Conservation (phyloP, 2,113 vertebrate genomes). For the Eulemur macaco region DNA sequence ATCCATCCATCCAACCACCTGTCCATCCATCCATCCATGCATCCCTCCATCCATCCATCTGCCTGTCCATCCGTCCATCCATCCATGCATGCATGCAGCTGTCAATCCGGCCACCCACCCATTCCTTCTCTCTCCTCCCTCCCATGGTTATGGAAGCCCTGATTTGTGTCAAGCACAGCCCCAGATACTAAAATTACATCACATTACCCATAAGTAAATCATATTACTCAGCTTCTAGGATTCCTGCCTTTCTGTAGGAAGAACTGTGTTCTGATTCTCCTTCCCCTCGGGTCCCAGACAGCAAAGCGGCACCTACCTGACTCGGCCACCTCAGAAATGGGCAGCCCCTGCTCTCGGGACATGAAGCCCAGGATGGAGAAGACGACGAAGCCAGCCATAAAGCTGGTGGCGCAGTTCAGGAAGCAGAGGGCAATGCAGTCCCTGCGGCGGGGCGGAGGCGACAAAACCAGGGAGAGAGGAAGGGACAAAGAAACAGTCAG, state of each 20-base stretch:
- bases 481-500: not conserved
- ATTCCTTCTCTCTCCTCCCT: rapidly evolving
- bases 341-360: slow-evolving; percentile 93
- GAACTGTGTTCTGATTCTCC: not conserved
- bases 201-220: not conserved
- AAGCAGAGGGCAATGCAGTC: slow-evolving; percentile 91
- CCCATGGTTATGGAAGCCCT: not conserved
- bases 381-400: slow-evolving; percentile 91
- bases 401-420: slow-evolving; percentile 91
- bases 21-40: too few relatives aligned
- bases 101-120: not conserved
- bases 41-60: too few relatives aligned
- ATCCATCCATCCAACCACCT: too few relatives aligned
- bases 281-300: not conserved
- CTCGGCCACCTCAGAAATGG: slow-evolving; percentile 93
- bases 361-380: slow-evolving; percentile 97
- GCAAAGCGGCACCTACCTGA: slow-evolving; percentile 87
- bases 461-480: not conserved
- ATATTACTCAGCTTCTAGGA: not conserved
- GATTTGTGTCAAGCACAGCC: not conserved
- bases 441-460: slow-evolving; percentile 74
- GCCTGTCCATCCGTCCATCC: rapidly evolving
- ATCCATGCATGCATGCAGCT: too few relatives aligned
- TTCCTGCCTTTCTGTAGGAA: not conserved
- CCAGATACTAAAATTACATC: not conserved